Base-by-base conservation (phyloP, 2,797 vertebrate species). In the Mormyrus proboscirostris region DNA sequence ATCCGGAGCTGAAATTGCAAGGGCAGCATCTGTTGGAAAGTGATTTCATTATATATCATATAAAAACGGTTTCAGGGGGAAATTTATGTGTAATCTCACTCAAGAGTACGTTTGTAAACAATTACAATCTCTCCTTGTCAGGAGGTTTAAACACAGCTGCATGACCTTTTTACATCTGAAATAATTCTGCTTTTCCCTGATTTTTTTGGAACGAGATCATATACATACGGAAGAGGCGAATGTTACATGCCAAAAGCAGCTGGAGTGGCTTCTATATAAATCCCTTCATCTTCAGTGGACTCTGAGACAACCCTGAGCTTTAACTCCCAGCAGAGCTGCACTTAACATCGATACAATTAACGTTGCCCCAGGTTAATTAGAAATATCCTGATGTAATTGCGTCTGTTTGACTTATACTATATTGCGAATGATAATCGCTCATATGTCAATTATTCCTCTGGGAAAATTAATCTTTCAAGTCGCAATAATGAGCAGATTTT, bases 141-240 rank as follows among this genome's bases (percentile, higher is more conserved):
- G 83, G 79, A 8, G 38, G 85, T 89, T 57, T 73, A 82, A 88
- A 90, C 85, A 91, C 96, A 95, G 95, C 95, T 93, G 95, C 96
- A 95, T 96, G 91, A 92, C 91, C 91, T 84, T 90, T 87, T 59
- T 94, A 94, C 38, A 96, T 95, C 93, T 94, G 94, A 91, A 93
- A 95, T 95, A 95, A 96, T 95, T 95, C 33, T 79, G 38, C 33
- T 95, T 95, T 93, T 93, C 95, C 93, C 95, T 94, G 94, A 94
- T 94, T 73, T 90, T 94, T 94, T 93, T 93, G 91, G 91, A 94
- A 92, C 89, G 86, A 94, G 94, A 95, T 95, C 93, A 94, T 89
- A 94, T 90, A 92, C 91, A 94, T 93, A 93, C 90, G 93, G 91
- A 93, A 92, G 93, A 91, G 93, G 90, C 91, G 90, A 87, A 91